These are phyloP conservation scores for Cavia aperea DNA, from an alignment of 2,113 vertebrate genomes.

Conservation along the genomic window DNA sequence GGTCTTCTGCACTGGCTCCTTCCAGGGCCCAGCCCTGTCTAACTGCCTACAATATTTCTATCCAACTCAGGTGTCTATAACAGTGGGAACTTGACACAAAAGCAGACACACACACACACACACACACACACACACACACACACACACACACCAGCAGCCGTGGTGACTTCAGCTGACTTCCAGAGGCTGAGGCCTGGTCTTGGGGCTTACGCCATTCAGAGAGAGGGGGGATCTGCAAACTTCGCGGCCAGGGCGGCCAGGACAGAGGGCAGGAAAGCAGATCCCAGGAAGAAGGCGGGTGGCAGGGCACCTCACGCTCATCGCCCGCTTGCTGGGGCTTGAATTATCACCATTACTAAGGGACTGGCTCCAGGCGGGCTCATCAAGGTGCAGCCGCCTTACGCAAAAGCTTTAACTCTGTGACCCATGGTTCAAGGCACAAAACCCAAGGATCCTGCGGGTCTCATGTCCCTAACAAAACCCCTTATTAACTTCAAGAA, in stretches of 20 bases:
- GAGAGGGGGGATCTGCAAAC: not conserved
- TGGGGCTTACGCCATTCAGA: not conserved
- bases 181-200: not conserved
- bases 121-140: too few relatives aligned
- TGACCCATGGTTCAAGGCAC: not conserved
- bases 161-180: not conserved
- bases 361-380: not conserved
- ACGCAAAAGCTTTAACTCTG: not conserved
- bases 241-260: not conserved
- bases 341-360: slow-evolving; percentile 21
- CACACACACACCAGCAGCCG: not conserved
- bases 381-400: not conserved
- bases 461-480: not conserved
- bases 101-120: too few relatives aligned
- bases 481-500: not conserved
- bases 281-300: not conserved
- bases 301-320: not conserved
- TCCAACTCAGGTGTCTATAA: too few relatives aligned
- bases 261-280: not conserved
- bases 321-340: slow-evolving; percentile 23
- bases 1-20: too few relatives aligned
- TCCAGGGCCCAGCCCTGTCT: too few relatives aligned
- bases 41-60: too few relatives aligned
- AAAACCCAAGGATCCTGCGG: not conserved
- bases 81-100: not conserved